A percentile compares a stretch with the other conserved stretches of the same genome.
These are phyloP conservation scores for Dendrocopos noguchii DNA, from an alignment of 2,113 vertebrate genomes.

Conservation along the genomic window DNA sequence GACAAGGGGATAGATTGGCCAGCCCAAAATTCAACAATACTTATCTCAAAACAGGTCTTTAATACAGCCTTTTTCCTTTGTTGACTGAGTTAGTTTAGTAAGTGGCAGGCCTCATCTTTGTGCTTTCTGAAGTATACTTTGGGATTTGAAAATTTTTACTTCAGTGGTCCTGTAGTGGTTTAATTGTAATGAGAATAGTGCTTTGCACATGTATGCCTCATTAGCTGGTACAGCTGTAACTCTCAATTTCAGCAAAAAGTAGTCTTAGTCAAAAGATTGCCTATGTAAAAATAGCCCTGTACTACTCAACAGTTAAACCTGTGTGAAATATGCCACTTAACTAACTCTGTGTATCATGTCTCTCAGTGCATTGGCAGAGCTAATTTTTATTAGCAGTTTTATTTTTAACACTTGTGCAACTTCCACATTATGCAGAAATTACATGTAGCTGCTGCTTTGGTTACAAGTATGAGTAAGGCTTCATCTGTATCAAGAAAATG, in stretches of 20 bases:
- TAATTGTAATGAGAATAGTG: neutral
- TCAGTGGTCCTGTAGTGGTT: neutral
- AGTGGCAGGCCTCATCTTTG: neutral
- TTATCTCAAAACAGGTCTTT: neutral
- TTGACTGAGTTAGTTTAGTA: neutral
- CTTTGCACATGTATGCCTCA: neutral
- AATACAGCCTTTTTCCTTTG: neutral
- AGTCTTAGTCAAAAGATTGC: neutral
- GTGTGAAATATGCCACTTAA: neutral
- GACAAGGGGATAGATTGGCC: neutral
- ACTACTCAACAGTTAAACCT: neutral
- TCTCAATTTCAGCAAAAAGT: constrained; percentile 30
- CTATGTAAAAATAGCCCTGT: neutral
- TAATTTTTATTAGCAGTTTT: neutral
- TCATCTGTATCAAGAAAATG: neutral
- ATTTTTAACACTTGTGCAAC: neutral
- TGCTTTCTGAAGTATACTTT: neutral
- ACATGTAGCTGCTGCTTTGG: neutral
- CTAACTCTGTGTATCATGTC: neutral
- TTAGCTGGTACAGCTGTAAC: neutral
- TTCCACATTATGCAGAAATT: neutral
- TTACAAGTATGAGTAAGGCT: neutral
- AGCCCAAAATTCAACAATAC: neutral
- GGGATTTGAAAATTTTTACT: neutral
- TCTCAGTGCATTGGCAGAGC: neutral